Percentiles rank a stretch among this genome's conserved stretches.
These are phyloP conservation scores for Leptinotarsa lineolata DNA, from an alignment of 1,140 invertebrate genomes.

Conservation along the genomic window DNA sequence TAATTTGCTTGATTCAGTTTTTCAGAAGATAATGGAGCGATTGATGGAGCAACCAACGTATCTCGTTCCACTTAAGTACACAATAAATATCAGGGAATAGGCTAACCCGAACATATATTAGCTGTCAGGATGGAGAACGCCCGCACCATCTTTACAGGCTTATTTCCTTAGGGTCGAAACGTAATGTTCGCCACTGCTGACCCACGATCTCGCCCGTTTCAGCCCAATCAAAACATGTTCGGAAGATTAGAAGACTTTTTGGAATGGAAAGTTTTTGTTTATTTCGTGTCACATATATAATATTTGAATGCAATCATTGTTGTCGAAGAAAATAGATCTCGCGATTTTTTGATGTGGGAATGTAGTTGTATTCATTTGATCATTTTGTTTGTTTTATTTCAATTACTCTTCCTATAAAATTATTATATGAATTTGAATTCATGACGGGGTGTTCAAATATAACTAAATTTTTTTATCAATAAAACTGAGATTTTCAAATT, in stretches of 20 bases:
- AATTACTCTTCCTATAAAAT: too few relatives aligned
- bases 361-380: too few relatives aligned
- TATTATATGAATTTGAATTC: too few relatives aligned
- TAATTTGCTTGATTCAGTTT: slow-evolving; percentile 19
- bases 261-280: neutral
- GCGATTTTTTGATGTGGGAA: too few relatives aligned
- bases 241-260: neutral
- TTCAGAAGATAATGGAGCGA: slow-evolving; percentile 28
- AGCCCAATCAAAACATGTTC: neutral
- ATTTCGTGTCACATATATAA: too few relatives aligned
- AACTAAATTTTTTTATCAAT: too few relatives aligned
- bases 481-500: too few relatives aligned
- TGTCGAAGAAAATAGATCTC: too few relatives aligned
- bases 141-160: slow-evolving; percentile 37
- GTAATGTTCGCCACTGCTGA: slow-evolving; percentile 36
- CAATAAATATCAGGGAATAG: slow-evolving; percentile 51
- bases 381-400: too few relatives aligned
- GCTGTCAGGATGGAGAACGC: slow-evolving; percentile 24
- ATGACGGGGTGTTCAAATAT: too few relatives aligned
- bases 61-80: slow-evolving; percentile 50
- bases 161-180: slow-evolving; percentile 49
- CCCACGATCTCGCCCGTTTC: neutral
- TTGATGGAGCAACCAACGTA: slow-evolving; percentile 3
- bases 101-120: slow-evolving; percentile 48
- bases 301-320: too few relatives aligned